These are phyloP conservation scores for Glomeris maerens DNA, from an alignment of 1,140 invertebrate species.

Conservation along the genomic window DNA sequence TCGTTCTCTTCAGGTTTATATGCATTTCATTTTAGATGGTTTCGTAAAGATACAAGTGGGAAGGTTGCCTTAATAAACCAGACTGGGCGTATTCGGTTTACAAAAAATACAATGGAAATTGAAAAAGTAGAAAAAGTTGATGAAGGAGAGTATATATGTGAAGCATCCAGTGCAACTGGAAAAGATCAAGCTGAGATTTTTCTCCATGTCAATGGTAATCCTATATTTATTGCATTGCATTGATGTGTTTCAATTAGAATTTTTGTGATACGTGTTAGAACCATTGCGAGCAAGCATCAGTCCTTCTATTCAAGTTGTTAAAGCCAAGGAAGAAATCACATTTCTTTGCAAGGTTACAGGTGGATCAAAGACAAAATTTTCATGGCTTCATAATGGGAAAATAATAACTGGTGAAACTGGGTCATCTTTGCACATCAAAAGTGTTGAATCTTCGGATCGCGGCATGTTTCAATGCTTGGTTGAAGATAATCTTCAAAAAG, in stretches of 20 bases:
- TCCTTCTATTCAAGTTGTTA: constrained; percentile 70
- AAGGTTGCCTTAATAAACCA: constrained; percentile 18
- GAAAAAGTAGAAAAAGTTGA: constrained; percentile 21
- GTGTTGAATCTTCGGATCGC: constrained; percentile 26
- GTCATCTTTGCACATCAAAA: constrained; percentile 14
- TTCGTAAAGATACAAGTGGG: constrained; percentile 17
- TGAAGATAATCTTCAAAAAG: constrained; percentile 24
- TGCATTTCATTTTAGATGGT: constrained; percentile 9
- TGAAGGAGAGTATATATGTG: constrained; percentile 29
- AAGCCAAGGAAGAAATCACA: constrained; percentile 59
- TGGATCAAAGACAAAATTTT: constrained; percentile 58
- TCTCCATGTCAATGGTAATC: constrained; percentile 29
- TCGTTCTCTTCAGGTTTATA: not conserved
- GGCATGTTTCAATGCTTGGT: constrained; percentile 46
- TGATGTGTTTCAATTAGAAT: not conserved
- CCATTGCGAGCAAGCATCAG: constrained; percentile 60
- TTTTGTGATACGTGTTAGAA: constrained; percentile 34
- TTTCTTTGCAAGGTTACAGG: constrained; percentile 76
- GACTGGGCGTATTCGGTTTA: constrained; percentile 16
- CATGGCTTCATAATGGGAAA: constrained; percentile 70
- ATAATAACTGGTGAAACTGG: not conserved
- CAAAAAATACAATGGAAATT: constrained; percentile 26
- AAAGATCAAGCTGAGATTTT: constrained; percentile 22
- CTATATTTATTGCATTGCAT: constrained; percentile 9
- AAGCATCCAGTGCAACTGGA: constrained; percentile 28